Percentiles rank a stretch among this genome's conserved stretches.
Conservation (phyloP, 2,113 vertebrate genomes). For the Ahaetulla prasina region DNA sequence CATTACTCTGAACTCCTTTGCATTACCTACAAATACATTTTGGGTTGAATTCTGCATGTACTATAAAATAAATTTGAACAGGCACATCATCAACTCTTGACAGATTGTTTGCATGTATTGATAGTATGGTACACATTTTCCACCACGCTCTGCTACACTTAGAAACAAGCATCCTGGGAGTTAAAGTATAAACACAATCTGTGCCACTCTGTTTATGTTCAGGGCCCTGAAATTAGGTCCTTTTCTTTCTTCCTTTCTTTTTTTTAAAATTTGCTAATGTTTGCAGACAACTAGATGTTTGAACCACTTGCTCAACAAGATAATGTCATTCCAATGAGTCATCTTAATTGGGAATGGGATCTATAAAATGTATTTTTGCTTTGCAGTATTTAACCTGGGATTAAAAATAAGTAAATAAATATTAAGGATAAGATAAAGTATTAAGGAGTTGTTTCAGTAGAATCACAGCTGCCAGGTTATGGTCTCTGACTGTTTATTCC, state of each 20-base stretch:
- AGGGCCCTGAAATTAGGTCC: slow-evolving; percentile 7
- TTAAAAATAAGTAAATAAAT: slow-evolving; percentile 1
- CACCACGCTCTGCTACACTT: slow-evolving; percentile 17
- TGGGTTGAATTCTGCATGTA: not conserved
- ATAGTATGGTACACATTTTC: slow-evolving; percentile 10
- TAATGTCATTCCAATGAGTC: not conserved
- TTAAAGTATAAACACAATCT: slow-evolving; percentile 23
- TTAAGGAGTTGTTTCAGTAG: not conserved
- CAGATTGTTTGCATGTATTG: slow-evolving; percentile 24
- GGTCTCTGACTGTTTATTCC: not conserved
- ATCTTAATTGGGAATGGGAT: not conserved
- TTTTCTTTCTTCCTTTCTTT: not conserved
- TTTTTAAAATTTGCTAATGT: not conserved
- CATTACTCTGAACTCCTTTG: not conserved
- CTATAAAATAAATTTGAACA: not conserved
- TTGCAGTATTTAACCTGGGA: not conserved
- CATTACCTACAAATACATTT: not conserved
- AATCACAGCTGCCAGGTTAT: not conserved
- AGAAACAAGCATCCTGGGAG: slow-evolving; percentile 22
- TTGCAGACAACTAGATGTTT: slow-evolving; percentile 1
- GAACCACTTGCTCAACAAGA: slow-evolving; percentile 9
- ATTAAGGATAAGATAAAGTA: not conserved
- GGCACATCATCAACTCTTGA: not conserved
- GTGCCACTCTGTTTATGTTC: not conserved
- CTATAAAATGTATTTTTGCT: not conserved